Evolutionary conservation across 1,140 invertebrate genomes (phyloP).

Genomic region (Bilobella aurantiaca): DNA sequence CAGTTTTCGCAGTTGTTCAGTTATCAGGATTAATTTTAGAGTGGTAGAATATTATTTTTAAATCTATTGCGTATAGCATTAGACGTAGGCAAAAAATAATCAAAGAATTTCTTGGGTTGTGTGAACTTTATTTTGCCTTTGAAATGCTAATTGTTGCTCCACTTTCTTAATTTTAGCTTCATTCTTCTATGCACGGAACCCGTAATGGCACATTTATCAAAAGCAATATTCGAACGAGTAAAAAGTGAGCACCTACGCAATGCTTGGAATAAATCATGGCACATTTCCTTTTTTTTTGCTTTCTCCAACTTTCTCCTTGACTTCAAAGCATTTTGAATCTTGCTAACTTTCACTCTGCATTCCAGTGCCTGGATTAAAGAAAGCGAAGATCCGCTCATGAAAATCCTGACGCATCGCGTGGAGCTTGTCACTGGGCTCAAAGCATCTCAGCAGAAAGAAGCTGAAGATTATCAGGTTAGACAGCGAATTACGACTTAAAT

Average conservation of each 20-base stretch:
- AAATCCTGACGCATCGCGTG: conserved; percentile 34
- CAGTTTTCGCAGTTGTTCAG: no score
- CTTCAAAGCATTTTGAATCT: background rate
- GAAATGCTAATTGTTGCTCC: no score
- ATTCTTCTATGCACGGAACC: conserved; percentile 25
- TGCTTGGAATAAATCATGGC: no score
- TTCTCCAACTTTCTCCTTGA: background rate
- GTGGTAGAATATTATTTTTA: no score
- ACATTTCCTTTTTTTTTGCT: no score
- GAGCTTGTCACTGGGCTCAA: conserved; percentile 36
- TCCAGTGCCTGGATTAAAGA: conserved; percentile 37
- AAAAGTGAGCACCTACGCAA: conserved; percentile 30
- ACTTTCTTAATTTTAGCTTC: conserved; percentile 26
- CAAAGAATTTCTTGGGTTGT: no score
- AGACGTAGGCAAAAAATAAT: no score
- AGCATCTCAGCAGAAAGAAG: conserved; percentile 29
- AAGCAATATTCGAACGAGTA: conserved; percentile 35
- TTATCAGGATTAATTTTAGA: no score
- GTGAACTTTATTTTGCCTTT: no score
- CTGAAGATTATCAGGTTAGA: conserved; percentile 37
- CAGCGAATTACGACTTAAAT: no score
- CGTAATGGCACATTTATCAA: conserved; percentile 35
- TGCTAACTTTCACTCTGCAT: conserved; percentile 2
- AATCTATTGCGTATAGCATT: no score
- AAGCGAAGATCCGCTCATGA: conserved; percentile 29